These are phyloP conservation scores for Coptotermes formosanus DNA, from an alignment of 1,140 invertebrate species.

Conservation along the genomic window DNA sequence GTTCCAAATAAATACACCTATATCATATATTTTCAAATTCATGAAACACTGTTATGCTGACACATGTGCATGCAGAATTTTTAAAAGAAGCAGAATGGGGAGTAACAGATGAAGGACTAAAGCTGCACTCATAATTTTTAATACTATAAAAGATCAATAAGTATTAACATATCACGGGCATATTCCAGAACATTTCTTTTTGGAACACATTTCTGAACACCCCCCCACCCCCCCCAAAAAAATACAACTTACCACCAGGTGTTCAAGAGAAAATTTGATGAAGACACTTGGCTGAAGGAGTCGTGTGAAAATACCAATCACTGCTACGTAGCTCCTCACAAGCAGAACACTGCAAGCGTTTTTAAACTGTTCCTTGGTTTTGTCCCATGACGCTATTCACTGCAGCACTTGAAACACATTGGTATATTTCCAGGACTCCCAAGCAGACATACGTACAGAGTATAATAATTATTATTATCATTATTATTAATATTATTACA, in stretches of 20 bases:
- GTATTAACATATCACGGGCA: not conserved
- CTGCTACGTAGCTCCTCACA: not conserved
- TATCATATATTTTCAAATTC: constrained; percentile 19
- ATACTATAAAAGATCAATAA: not conserved
- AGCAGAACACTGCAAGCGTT: constrained; percentile 11
- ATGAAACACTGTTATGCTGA: not conserved
- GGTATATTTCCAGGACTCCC: constrained; percentile 32
- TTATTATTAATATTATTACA: constrained; percentile 28
- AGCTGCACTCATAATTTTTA: constrained; percentile 25
- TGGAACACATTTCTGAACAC: constrained; percentile 31
- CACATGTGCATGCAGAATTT: not conserved
- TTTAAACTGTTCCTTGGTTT: not conserved
- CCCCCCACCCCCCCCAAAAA: no score
- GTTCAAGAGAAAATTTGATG: constrained; percentile 22
- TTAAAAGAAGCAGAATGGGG: not conserved
- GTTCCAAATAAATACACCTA: constrained; percentile 21
- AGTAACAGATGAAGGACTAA: not conserved
- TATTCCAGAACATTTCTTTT: constrained; percentile 12
- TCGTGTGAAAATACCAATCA: constrained; percentile 32
- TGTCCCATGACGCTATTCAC: not conserved
- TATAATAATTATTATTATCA: constrained; percentile 24
- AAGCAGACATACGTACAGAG: constrained; percentile 15
- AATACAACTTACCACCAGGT: constrained; percentile 3
- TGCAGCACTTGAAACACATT: constrained; percentile 24
- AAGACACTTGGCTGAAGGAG: constrained; percentile 30